Conservation (phyloP, 2,113 vertebrate species). For the Oncorhynchus masou region DNA sequence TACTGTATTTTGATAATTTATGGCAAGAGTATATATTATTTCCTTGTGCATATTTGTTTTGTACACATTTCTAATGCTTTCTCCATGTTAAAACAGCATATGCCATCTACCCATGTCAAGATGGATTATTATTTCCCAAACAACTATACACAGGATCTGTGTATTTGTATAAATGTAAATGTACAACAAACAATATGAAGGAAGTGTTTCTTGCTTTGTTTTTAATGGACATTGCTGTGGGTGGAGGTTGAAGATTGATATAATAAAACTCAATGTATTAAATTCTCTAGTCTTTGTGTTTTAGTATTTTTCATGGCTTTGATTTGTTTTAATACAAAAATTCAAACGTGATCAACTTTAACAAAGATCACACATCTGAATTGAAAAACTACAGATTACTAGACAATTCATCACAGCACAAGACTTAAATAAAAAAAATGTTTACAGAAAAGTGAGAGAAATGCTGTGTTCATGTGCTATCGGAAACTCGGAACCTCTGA, state of each 20-base stretch:
- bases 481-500: too few relatives aligned
- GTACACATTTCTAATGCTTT: conserved; percentile 89
- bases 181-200: conserved; percentile 79
- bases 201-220: conserved; percentile 83
- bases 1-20: conserved; percentile 83
- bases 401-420: background rate
- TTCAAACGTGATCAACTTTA: background rate
- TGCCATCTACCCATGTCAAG: conserved; percentile 77
- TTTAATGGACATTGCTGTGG: conserved; percentile 78
- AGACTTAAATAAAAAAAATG: background rate
- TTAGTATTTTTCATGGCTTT: background rate
- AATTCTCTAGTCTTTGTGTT: background rate
- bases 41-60: conserved; percentile 84
- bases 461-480: too few relatives aligned
- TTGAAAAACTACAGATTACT: background rate
- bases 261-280: conserved; percentile 73
- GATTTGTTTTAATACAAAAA: background rate
- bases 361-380: conserved; percentile 1
- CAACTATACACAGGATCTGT: conserved; percentile 81
- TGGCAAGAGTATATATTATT: conserved; percentile 74
- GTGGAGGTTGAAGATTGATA: conserved; percentile 64
- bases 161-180: conserved; percentile 94
- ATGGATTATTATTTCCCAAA: conserved; percentile 77
- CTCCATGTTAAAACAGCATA: conserved; percentile 82
- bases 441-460: background rate